phyloP scores from a whole-genome alignment of 2,797 vertebrate genomes.

The Tapera naevia region DNA sequence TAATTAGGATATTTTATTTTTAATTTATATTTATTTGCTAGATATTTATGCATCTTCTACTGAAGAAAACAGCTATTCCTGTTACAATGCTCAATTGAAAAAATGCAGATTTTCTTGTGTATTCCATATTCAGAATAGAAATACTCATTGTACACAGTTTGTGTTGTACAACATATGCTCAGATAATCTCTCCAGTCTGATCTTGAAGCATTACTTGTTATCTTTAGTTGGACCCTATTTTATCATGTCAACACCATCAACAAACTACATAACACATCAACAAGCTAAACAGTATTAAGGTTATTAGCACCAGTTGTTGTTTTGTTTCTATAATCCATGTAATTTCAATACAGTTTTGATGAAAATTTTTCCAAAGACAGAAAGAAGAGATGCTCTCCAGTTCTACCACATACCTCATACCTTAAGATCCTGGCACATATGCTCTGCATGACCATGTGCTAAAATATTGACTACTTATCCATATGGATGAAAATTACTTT shows the following conservation, averaged over 20 bases:
- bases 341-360: slow-evolving; percentile 18
- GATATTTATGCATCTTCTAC: background rate
- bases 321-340: background rate
- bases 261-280: background rate
- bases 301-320: slow-evolving; percentile 40
- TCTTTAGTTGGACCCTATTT: background rate
- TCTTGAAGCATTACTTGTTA: slow-evolving; percentile 6
- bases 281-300: slow-evolving; percentile 21
- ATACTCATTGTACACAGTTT: background rate
- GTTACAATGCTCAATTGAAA: background rate
- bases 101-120: background rate
- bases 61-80: background rate
- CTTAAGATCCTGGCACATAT: background rate
- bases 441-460: background rate
- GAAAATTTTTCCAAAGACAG: slow-evolving; percentile 26
- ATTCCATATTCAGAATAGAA: slow-evolving; percentile 2
- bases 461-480: slow-evolving; percentile 29
- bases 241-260: slow-evolving; percentile 8
- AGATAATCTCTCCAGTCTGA: slow-evolving; percentile 41
- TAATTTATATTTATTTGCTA: background rate
- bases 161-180: slow-evolving; percentile 10
- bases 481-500: slow-evolving; percentile 26
- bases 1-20: background rate
- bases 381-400: background rate
- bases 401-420: background rate